Conservation (phyloP, 2,888 invertebrate species). For the Seira musarum region DNA sequence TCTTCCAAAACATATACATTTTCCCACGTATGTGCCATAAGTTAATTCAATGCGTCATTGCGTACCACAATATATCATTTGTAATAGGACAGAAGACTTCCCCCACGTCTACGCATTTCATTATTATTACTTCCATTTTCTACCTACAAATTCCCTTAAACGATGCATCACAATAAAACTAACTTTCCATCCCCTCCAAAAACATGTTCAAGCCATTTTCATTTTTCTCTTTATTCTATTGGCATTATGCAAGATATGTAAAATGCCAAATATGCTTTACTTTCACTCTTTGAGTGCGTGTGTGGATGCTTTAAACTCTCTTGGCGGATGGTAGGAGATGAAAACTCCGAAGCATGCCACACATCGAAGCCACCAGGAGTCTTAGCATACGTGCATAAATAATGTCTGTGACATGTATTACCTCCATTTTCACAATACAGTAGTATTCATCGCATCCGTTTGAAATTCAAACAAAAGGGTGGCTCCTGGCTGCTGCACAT, state of each 20-base stretch:
- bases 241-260: neutral
- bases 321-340: neutral
- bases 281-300: neutral
- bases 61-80: constrained; percentile 1
- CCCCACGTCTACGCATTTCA: constrained; percentile 1
- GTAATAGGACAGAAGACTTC: constrained; percentile 10
- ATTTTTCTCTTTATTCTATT: neutral
- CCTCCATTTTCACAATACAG: neutral
- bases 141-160: constrained; percentile 6
- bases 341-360: neutral
- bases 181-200: neutral
- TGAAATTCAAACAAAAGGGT: neutral
- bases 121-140: neutral
- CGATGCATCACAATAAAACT: neutral
- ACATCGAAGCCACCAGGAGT: too few relatives aligned
- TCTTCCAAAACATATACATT: neutral
- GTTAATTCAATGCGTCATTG: constrained; percentile 10
- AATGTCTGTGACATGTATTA: constrained; percentile 44
- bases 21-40: neutral
- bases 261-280: constrained; percentile 6
- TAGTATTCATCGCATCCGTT: neutral
- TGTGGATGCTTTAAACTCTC: neutral
- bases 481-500: neutral
- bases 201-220: neutral
- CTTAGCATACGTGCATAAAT: constrained; percentile 42